phyloP scores from a whole-genome alignment of 2,888 invertebrate species.

The Dioctria rufipes region DNA sequence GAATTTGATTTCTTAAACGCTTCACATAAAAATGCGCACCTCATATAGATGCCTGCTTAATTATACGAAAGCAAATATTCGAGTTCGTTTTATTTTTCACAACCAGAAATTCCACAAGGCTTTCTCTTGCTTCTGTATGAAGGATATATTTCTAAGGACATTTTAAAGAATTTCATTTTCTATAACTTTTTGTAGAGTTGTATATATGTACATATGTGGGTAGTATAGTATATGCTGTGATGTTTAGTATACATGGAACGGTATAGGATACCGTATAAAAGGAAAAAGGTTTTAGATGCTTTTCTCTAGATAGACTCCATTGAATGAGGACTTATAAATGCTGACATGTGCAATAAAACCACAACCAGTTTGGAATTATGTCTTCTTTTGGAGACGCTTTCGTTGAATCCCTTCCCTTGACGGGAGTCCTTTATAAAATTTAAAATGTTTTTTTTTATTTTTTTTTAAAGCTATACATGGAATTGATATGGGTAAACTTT shows the following conservation, averaged over 20 bases:
- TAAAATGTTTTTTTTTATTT: no score
- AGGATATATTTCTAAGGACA: constrained; percentile 22
- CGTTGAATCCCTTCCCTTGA: constrained; percentile 19
- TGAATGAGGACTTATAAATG: constrained; percentile 36
- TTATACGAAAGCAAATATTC: not conserved
- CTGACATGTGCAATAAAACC: constrained; percentile 44
- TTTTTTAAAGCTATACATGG: no score
- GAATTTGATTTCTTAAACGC: not conserved
- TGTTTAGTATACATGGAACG: not conserved
- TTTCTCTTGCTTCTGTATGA: not conserved
- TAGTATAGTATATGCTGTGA: not conserved
- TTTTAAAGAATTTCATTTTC: constrained; percentile 36
- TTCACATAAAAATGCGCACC: not conserved
- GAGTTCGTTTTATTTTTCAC: not conserved
- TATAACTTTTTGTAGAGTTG: constrained; percentile 14
- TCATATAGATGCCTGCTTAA: not conserved
- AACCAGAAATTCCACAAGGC: constrained; percentile 18
- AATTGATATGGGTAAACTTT: no score
- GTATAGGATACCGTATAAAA: not conserved
- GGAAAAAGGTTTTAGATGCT: constrained; percentile 23
- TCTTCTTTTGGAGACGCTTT: constrained; percentile 20
- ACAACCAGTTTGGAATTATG: constrained; percentile 36
- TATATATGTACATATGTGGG: not conserved
- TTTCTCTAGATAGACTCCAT: constrained; percentile 2
- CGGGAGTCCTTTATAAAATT: constrained; percentile 16